Percentiles rank a stretch among this genome's conserved stretches.
Conservation (phyloP, 1,140 invertebrate species). For the Alviniconcha marisindica region DNA sequence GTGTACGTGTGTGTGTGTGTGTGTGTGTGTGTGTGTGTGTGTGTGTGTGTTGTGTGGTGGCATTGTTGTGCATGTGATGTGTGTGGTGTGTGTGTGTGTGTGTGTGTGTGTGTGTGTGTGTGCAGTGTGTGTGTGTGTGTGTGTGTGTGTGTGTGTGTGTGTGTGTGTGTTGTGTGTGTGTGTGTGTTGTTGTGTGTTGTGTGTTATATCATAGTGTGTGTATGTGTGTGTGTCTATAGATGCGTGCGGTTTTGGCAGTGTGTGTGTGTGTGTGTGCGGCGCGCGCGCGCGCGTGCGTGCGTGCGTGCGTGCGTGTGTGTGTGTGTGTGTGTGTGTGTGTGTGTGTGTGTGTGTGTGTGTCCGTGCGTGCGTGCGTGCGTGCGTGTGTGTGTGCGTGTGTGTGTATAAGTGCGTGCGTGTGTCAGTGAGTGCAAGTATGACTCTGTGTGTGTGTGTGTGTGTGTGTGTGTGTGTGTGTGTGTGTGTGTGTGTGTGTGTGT, state of each 20-base stretch:
- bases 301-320: not conserved
- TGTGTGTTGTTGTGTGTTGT: not conserved
- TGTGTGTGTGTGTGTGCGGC: not conserved
- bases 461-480: too few species aligned
- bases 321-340: not conserved
- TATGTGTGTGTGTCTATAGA: not conserved
- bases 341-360: not conserved
- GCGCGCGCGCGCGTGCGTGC: not conserved
- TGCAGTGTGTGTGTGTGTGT: not conserved
- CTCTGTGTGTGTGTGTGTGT: too few species aligned
- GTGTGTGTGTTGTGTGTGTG: not conserved
- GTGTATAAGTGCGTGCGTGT: too few species aligned
- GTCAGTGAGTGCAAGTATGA: too few species aligned
- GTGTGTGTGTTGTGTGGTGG: not conserved
- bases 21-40: slow-evolving; percentile 34
- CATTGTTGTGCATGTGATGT: not conserved
- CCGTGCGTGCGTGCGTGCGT: too few species aligned
- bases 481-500: too few species aligned
- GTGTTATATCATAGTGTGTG: too few species aligned
- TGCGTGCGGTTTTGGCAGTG: not conserved
- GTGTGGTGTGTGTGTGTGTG: too few species aligned
- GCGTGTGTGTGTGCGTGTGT: too few species aligned
- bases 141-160: not conserved
- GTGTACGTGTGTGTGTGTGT: slow-evolving; percentile 32
- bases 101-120: too few species aligned